These are phyloP conservation scores for Columba janthina DNA, from an alignment of 2,113 vertebrate species.

Conservation along the genomic window DNA sequence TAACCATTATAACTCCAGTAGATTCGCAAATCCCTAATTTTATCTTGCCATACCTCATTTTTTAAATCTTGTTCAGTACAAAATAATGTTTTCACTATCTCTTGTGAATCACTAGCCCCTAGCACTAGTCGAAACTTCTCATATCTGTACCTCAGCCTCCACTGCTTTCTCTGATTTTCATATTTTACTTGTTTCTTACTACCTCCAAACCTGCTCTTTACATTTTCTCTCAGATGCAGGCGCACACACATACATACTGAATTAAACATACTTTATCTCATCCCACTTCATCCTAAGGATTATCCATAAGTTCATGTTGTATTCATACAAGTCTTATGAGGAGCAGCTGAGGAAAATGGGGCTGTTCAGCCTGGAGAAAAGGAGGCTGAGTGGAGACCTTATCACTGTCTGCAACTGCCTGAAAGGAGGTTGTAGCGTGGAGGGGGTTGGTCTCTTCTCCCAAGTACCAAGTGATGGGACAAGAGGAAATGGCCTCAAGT, in stretches of 20 bases:
- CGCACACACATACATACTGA: rapidly evolving
- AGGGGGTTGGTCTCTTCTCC: no score
- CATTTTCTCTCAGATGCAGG: neutral
- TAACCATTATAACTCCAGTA: neutral
- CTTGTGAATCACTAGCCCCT: neutral
- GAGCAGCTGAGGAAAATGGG: no score
- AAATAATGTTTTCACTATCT: neutral
- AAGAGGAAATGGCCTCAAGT: no score
- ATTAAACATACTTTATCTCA: neutral
- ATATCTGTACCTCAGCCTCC: neutral
- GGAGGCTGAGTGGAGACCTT: no score
- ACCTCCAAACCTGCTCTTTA: neutral
- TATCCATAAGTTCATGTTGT: neutral
- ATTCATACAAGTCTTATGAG: no score
- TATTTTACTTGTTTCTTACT: neutral
- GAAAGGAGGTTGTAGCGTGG: no score
- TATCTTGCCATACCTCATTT: neutral
- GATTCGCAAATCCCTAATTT: neutral
- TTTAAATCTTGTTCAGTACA: neutral
- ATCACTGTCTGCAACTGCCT: no score
- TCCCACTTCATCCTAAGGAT: neutral
- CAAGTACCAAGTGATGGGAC: no score
- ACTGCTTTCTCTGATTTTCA: neutral
- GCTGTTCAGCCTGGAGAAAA: no score
- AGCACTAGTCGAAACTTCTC: neutral